Conservation (phyloP, 2,888 invertebrate species). For the Netelia melanura region DNA sequence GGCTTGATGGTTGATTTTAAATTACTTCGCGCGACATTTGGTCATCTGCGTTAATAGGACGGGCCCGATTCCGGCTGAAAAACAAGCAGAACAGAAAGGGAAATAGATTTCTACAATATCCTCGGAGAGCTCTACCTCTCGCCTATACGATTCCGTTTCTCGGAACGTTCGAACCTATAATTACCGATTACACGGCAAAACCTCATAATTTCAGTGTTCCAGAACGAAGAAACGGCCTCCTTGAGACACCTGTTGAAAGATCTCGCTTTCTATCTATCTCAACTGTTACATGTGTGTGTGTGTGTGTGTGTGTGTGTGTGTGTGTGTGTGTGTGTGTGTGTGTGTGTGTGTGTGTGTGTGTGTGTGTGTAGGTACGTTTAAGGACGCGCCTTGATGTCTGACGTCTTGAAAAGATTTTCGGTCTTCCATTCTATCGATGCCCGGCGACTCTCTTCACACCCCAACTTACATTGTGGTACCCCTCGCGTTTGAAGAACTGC, state of each 20-base stretch:
- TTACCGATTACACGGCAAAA: constrained; percentile 79
- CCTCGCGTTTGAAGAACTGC: constrained; percentile 21
- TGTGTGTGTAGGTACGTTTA: not conserved
- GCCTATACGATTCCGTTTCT: constrained; percentile 45
- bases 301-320: not conserved
- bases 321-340: not conserved
- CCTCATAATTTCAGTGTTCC: constrained; percentile 73
- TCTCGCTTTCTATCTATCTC: constrained; percentile 46
- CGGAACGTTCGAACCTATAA: constrained; percentile 75
- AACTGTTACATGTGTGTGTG: not conserved
- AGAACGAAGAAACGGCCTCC: constrained; percentile 43
- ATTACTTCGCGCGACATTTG: constrained; percentile 50
- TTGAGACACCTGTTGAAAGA: constrained; percentile 71
- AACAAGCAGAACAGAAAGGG: constrained; percentile 27
- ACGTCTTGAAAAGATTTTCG: constrained; percentile 17
- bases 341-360: not conserved
- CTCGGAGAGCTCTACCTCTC: constrained; percentile 13
- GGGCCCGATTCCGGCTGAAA: constrained; percentile 13
- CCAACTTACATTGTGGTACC: constrained; percentile 29
- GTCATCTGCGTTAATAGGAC: constrained; percentile 52
- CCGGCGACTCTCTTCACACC: constrained; percentile 37
- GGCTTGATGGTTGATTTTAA: constrained; percentile 17
- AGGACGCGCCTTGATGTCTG: constrained; percentile 49
- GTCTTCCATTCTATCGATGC: constrained; percentile 35
- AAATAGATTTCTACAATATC: constrained; percentile 40